A percentile compares a stretch with the other conserved stretches of the same genome.
phyloP scores from a whole-genome alignment of 2,888 invertebrate species.

The Apamea sordens region DNA sequence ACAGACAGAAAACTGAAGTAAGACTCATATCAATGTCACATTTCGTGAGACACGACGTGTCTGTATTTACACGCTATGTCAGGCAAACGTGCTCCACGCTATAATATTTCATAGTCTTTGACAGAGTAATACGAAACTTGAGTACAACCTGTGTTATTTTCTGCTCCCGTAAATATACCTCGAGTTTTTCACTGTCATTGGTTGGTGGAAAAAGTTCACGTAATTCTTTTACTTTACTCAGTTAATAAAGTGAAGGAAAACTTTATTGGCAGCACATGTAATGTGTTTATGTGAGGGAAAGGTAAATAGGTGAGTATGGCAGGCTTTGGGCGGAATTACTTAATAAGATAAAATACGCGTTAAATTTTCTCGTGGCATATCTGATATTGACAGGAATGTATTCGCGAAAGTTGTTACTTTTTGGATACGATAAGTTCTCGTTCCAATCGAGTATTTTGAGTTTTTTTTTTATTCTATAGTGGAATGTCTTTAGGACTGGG shows the following conservation, averaged over 20 bases:
- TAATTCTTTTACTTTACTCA: conserved; percentile 29
- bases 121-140: conserved; percentile 47
- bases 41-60: conserved; percentile 12
- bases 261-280: conserved; percentile 30
- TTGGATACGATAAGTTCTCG: background rate
- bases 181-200: conserved; percentile 49
- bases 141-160: conserved; percentile 45
- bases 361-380: conserved; percentile 45
- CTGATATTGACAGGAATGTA: conserved; percentile 22
- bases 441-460: background rate
- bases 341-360: conserved; percentile 35
- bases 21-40: conserved; percentile 20
- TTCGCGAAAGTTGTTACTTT: background rate
- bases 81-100: conserved; percentile 10
- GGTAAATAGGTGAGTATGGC: conserved; percentile 14
- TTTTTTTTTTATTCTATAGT: background rate
- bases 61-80: conserved; percentile 45
- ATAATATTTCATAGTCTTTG: conserved; percentile 54
- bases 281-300: conserved; percentile 35
- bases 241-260: conserved; percentile 36
- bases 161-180: conserved; percentile 43
- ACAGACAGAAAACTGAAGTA: conserved; percentile 27
- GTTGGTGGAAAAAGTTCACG: conserved; percentile 33
- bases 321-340: conserved; percentile 30
- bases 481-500: background rate